Evolutionary conservation across 2,113 vertebrate genomes (phyloP).

Genomic region (Indicator maculatus): DNA sequence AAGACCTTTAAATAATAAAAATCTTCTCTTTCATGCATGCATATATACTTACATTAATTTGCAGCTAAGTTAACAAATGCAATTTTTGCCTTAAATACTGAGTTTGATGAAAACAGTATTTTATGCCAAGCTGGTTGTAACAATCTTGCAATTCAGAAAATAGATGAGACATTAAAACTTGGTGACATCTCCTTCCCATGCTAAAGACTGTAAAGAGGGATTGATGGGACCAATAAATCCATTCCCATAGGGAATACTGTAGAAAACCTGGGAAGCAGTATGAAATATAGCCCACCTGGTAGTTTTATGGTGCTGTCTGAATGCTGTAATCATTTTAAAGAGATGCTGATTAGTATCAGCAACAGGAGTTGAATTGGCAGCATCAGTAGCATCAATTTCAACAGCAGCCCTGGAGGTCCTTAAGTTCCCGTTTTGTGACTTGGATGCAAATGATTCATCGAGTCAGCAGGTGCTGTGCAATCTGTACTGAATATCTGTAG

Average conservation of each 20-base stretch:
- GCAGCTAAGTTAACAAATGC: constrained; percentile 33
- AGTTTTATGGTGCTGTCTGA: constrained; percentile 31
- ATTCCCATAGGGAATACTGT: constrained; percentile 53
- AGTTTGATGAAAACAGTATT: constrained; percentile 43
- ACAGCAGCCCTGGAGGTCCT: constrained; percentile 25
- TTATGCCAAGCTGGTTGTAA: constrained; percentile 49
- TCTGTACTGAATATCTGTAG: neutral
- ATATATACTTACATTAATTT: neutral
- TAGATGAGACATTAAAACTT: constrained; percentile 57
- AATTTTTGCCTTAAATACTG: neutral
- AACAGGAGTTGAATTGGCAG: constrained; percentile 51
- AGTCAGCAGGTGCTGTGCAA: constrained; percentile 44
- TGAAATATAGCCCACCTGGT: constrained; percentile 41
- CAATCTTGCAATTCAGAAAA: constrained; percentile 54
- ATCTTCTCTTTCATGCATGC: neutral
- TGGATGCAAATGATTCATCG: constrained; percentile 34
- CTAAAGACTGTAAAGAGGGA: constrained; percentile 64
- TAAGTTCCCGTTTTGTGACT: constrained; percentile 42
- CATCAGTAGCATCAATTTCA: constrained; percentile 38
- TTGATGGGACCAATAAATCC: constrained; percentile 72
- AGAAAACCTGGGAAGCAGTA: constrained; percentile 49
- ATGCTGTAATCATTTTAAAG: constrained; percentile 43
- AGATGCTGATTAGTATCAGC: constrained; percentile 57
- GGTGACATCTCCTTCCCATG: constrained; percentile 51
- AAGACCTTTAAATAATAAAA: neutral